Evolutionary conservation across 2,113 vertebrate species (phyloP).

Genomic region (Australoheros scitulus): DNA sequence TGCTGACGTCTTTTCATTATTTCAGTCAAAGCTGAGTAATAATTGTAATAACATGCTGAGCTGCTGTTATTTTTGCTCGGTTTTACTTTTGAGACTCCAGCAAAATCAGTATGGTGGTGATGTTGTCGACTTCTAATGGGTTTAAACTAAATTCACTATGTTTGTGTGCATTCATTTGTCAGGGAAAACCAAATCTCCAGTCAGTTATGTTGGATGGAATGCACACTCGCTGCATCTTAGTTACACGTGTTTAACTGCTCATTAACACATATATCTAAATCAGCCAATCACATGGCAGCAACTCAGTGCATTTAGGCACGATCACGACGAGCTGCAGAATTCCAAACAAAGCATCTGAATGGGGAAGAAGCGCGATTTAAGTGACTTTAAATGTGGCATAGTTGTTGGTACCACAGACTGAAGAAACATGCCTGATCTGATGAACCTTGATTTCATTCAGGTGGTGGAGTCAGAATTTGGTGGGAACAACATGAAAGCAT

Average conservation of each 20-base stretch:
- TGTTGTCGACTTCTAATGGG: background rate
- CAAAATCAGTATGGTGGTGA: background rate
- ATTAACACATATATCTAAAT: background rate
- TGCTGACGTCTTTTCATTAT: background rate
- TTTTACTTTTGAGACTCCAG: background rate
- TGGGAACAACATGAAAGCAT: background rate
- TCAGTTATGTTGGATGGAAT: background rate
- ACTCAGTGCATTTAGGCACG: too few relatives aligned
- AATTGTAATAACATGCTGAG: background rate
- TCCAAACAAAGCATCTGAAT: background rate
- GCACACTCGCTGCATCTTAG: background rate
- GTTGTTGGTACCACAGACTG: background rate
- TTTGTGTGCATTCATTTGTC: background rate
- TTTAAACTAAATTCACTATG: background rate
- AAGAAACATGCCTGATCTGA: accelerated
- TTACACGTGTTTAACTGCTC: background rate
- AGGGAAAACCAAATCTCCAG: background rate
- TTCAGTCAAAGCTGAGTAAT: background rate
- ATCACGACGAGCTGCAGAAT: background rate
- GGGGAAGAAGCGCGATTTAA: background rate
- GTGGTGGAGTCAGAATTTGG: background rate
- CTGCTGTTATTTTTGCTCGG: background rate
- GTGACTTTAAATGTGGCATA: background rate
- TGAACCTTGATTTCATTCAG: background rate
- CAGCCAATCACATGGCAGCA: background rate